Evolutionary conservation across 2,797 vertebrate genomes (phyloP), one percentile per base, ranked within the genome.

Genomic region (Gymnoscopelus braueri): DNA sequence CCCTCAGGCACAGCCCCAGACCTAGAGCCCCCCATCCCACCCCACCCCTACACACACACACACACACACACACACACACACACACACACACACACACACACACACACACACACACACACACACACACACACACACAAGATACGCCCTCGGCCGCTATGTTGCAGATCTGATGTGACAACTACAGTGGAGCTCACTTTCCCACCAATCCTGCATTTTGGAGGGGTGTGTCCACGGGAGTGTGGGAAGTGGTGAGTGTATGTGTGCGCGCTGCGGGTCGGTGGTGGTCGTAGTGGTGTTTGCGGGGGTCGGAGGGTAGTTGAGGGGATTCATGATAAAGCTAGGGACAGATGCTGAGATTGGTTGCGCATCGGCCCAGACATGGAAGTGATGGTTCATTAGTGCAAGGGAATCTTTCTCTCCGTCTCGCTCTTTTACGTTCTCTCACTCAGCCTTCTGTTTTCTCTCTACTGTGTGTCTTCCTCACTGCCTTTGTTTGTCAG

Each of bases 1-100:
- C 96, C 98, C 95, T 90, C 94, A 97, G 97, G 97, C 97, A 94
- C 93, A 96, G 94, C 93, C 96, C 96, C 95, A 97, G 97, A 97
- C 90, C 94, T 96, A 96, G 96, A 96, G 95, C 95, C 94, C 75
- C 89, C 73, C 80, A 67, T 44, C 68, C 62, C 68, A 65, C 72
- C 81, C 63, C 54, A 69, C 71, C 32, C 62, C 57, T 64, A 73
- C 44, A 60, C 44, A 62, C 63, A 61, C 14, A 67, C 50, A n/a
- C n/a, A n/a, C n/a, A n/a, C n/a, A n/a, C n/a, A n/a, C n/a, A n/a
- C n/a, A n/a, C n/a, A n/a, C n/a, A n/a, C n/a, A n/a, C n/a, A n/a
- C n/a, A n/a, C n/a, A n/a, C n/a, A n/a, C n/a, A n/a, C n/a, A n/a
- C n/a, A n/a, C n/a, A n/a, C n/a, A n/a, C n/a, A n/a, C n/a, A n/a